Conservation (phyloP, 1,140 invertebrate genomes). For the Notospermus geniculatus region DNA sequence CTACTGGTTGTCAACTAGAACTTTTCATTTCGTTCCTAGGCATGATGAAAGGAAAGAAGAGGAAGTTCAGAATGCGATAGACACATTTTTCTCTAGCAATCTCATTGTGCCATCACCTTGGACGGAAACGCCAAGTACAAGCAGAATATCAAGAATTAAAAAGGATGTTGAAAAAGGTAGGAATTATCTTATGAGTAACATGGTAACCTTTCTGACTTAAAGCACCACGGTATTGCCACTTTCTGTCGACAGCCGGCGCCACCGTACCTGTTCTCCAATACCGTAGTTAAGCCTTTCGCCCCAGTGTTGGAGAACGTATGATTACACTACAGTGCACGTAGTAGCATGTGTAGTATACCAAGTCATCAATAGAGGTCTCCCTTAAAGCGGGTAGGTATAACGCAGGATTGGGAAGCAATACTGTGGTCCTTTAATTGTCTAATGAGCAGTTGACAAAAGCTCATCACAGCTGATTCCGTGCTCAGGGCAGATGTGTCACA, state of each 20-base stretch:
- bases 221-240: too few relatives aligned
- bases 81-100: constrained; percentile 43
- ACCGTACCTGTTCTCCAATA: too few relatives aligned
- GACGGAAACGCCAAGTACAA: constrained; percentile 15
- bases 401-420: too few relatives aligned
- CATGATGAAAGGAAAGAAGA: constrained; percentile 39
- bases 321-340: too few relatives aligned
- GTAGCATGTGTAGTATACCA: too few relatives aligned
- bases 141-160: constrained; percentile 12
- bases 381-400: too few relatives aligned
- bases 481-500: neutral
- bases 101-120: constrained; percentile 45
- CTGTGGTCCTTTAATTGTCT: too few relatives aligned
- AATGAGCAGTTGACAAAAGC: neutral
- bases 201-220: neutral
- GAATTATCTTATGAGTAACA: neutral
- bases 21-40: constrained; percentile 22
- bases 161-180: neutral
- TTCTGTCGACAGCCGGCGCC: too few relatives aligned
- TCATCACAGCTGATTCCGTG: neutral
- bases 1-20: too few relatives aligned
- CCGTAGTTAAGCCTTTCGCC: too few relatives aligned
- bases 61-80: constrained; percentile 45
- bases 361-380: too few relatives aligned
- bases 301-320: too few relatives aligned